Percentiles rank a stretch among this genome's conserved stretches.
Conservation (phyloP, 2,797 vertebrate genomes). For the Naso thynnoides region DNA sequence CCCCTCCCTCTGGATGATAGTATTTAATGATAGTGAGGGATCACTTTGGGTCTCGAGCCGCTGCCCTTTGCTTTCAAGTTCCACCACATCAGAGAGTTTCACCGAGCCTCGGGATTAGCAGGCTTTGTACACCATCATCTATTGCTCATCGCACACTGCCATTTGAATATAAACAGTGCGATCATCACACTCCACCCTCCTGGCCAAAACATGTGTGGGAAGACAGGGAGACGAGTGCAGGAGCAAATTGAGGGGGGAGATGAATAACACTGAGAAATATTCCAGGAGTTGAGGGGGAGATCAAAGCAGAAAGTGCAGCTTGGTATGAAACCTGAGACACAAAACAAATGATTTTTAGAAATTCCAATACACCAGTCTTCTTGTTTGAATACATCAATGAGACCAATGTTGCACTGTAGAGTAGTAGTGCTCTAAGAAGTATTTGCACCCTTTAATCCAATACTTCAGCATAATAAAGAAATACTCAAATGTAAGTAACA, state of each 20-base stretch:
- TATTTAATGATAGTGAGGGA: slow-evolving; percentile 86
- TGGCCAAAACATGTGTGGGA: slow-evolving; percentile 77
- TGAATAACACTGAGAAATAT: slow-evolving; percentile 69
- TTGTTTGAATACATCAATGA: background rate
- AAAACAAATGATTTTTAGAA: slow-evolving; percentile 43
- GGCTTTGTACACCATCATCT: slow-evolving; percentile 81
- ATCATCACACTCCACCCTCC: slow-evolving; percentile 78
- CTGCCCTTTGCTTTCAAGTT: slow-evolving; percentile 83
- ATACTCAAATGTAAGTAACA: background rate
- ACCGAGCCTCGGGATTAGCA: slow-evolving; percentile 74
- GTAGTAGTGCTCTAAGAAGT: background rate
- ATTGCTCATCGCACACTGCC: slow-evolving; percentile 83
- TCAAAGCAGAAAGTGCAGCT: slow-evolving; percentile 59
- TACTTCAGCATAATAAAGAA: background rate
- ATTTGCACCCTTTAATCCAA: background rate
- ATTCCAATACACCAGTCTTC: slow-evolving; percentile 27
- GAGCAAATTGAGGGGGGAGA: slow-evolving; percentile 45
- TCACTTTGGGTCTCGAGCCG: slow-evolving; percentile 74
- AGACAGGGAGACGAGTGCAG: slow-evolving; percentile 61
- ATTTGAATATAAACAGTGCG: slow-evolving; percentile 82
- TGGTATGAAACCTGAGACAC: slow-evolving; percentile 37
- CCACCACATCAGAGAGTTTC: slow-evolving; percentile 80
- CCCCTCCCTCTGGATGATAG: slow-evolving; percentile 74
- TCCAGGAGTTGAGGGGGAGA: slow-evolving; percentile 58
- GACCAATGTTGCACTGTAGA: background rate